Percentiles rank a stretch among this genome's conserved stretches.
Evolutionary conservation across 2,797 vertebrate species (phyloP).

Genomic region (Muraenolepis orangiensis): DNA sequence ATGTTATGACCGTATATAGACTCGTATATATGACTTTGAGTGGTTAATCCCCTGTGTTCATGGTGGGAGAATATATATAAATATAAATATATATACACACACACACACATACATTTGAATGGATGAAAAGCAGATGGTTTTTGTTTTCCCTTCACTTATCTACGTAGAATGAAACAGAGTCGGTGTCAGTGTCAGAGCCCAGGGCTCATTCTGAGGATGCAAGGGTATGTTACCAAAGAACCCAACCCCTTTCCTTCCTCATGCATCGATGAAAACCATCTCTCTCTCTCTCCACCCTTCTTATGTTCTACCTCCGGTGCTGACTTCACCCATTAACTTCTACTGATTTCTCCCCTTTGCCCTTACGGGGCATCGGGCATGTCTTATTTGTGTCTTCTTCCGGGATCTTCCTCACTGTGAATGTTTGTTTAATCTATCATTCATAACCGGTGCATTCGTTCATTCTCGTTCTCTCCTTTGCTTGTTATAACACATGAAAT

Average conservation of each 20-base stretch:
- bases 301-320: background rate
- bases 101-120: background rate
- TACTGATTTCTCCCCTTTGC: background rate
- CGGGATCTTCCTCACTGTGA: background rate
- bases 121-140: conserved; percentile 37
- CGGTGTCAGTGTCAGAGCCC: conserved; percentile 64
- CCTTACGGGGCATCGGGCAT: background rate
- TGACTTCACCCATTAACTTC: background rate
- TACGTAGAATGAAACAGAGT: conserved; percentile 63
- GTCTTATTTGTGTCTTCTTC: conserved; percentile 4
- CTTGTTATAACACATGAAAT: background rate
- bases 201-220: conserved; percentile 81
- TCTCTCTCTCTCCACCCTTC: conserved; percentile 22
- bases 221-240: conserved; percentile 80
- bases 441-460: conserved; percentile 16
- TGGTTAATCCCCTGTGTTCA: too few relatives aligned
- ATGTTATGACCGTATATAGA: background rate
- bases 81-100: background rate
- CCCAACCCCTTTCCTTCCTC: conserved; percentile 17
- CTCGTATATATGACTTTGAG: too few relatives aligned
- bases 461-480: background rate
- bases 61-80: too few relatives aligned
- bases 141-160: conserved; percentile 46
- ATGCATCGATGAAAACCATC: conserved; percentile 20
- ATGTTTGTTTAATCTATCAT: background rate